These are phyloP conservation scores for Ochropacha duplaris DNA, from an alignment of 2,888 invertebrate species.

Conservation along the genomic window DNA sequence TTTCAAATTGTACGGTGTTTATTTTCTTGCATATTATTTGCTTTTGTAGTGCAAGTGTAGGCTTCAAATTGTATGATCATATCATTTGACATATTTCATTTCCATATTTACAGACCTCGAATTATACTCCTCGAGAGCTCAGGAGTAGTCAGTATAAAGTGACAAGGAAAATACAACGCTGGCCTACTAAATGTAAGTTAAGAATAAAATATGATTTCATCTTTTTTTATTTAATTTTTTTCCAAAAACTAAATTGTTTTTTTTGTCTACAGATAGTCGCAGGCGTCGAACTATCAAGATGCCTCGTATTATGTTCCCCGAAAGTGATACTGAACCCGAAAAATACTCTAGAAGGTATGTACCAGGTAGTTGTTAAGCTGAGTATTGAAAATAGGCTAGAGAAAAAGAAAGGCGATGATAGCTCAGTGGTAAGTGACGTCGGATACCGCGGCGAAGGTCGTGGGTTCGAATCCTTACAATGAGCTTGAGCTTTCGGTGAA, in stretches of 20 bases:
- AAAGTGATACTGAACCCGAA: conserved; percentile 79
- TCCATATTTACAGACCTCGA: conserved; percentile 54
- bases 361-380: too few relatives aligned
- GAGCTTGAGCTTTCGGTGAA: too few relatives aligned
- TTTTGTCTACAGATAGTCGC: conserved; percentile 56
- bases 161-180: conserved; percentile 75
- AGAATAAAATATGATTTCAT: background rate
- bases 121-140: conserved; percentile 72
- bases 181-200: conserved; percentile 74
- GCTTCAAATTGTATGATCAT: too few relatives aligned
- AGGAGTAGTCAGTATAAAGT: conserved; percentile 78
- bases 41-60: background rate
- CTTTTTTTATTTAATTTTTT: conserved; percentile 1
- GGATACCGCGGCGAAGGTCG: too few relatives aligned
- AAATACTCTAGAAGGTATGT: conserved; percentile 77
- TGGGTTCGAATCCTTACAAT: too few relatives aligned
- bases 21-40: background rate
- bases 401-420: too few relatives aligned
- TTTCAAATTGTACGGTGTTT: background rate
- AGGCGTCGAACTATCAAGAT: conserved; percentile 73
- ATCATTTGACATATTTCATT: too few relatives aligned
- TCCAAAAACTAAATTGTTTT: conserved; percentile 9
- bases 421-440: too few relatives aligned
- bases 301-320: conserved; percentile 77
- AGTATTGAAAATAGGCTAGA: too few relatives aligned